Evolutionary conservation across 2,888 invertebrate species (phyloP).

Genomic region (Nomada lathburiana): DNA sequence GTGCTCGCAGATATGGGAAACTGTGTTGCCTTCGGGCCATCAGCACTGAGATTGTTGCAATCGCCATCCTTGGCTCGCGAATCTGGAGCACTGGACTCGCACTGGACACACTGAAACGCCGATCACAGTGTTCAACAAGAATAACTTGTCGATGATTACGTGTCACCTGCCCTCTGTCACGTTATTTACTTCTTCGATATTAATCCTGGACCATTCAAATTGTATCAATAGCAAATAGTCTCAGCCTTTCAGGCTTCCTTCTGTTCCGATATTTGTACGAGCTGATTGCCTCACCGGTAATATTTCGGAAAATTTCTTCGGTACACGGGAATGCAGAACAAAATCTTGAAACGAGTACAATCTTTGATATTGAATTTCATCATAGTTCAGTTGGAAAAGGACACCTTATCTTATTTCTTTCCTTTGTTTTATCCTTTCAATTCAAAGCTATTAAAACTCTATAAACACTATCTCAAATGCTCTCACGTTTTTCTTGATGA

Average conservation of each 20-base stretch:
- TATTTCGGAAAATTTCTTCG: no score
- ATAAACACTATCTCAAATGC: neutral
- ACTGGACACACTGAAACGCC: conserved; percentile 29
- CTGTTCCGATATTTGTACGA: no score
- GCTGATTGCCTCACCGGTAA: no score
- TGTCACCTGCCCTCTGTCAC: conserved; percentile 17
- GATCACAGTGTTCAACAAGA: conserved; percentile 21
- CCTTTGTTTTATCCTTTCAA: neutral
- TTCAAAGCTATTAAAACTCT: conserved; percentile 4
- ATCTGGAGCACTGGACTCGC: conserved; percentile 78
- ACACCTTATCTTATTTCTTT: neutral
- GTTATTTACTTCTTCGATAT: neutral
- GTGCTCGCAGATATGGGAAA: conserved; percentile 80
- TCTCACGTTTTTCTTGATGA: neutral
- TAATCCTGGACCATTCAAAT: neutral
- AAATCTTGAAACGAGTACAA: neutral
- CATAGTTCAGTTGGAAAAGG: neutral
- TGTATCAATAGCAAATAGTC: neutral
- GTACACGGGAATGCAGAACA: no score
- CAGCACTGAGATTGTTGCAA: conserved; percentile 75
- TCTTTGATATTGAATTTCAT: neutral
- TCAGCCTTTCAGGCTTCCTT: no score
- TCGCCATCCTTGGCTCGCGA: conserved; percentile 80
- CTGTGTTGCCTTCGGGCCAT: conserved; percentile 72
- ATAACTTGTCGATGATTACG: conserved; percentile 30